Evolutionary conservation across 2,113 vertebrate genomes (phyloP).

Genomic region (Gopherus flavomarginatus): DNA sequence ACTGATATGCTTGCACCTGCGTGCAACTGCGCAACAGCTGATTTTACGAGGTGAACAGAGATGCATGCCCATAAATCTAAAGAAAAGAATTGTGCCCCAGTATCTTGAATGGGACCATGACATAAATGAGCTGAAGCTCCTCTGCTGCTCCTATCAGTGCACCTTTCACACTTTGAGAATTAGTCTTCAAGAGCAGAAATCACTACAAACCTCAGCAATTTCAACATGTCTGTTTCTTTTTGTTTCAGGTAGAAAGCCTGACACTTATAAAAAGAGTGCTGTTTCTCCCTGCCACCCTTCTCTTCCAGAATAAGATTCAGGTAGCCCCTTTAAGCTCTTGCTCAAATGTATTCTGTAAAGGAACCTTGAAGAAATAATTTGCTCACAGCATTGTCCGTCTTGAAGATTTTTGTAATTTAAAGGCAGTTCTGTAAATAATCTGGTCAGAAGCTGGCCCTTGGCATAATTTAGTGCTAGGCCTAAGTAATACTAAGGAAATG

Average conservation of each 20-base stretch:
- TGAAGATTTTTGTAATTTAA: constrained; percentile 61
- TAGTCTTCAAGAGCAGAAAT: constrained; percentile 4
- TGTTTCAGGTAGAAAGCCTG: constrained; percentile 36
- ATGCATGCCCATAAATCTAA: neutral
- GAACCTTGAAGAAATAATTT: constrained; percentile 67
- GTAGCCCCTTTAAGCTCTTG: constrained; percentile 51
- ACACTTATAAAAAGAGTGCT: constrained; percentile 10
- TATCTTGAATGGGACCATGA: neutral
- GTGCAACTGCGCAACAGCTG: neutral
- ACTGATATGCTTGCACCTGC: neutral
- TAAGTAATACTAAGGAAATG: constrained; percentile 50
- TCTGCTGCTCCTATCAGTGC: neutral
- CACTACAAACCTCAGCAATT: neutral
- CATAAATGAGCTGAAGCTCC: neutral
- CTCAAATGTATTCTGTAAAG: constrained; percentile 61
- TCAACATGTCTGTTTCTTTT: neutral
- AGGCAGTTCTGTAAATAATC: constrained; percentile 72
- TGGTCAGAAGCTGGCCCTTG: constrained; percentile 63
- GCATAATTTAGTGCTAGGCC: constrained; percentile 58
- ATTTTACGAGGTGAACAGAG: neutral
- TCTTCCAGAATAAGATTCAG: constrained; percentile 28
- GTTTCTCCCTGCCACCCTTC: neutral
- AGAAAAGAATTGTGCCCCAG: neutral
- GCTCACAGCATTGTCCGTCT: constrained; percentile 63
- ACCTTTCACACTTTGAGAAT: neutral